These are phyloP conservation scores for Phymorhynchus buccinoides DNA, from an alignment of 1,140 invertebrate genomes.

Conservation along the genomic window DNA sequence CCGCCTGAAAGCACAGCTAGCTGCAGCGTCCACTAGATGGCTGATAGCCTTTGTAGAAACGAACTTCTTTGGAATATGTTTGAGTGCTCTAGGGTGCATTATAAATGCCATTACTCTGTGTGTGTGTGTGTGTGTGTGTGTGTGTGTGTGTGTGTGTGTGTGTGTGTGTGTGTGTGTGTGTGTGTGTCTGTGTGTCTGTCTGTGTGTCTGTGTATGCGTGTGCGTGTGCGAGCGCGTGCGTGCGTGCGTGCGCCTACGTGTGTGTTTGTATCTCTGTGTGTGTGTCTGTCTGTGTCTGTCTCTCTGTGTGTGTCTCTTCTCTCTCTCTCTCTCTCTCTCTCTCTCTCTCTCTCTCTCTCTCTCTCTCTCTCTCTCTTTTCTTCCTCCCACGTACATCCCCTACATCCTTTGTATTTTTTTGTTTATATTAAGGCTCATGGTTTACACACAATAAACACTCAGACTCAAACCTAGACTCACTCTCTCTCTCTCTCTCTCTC, in stretches of 20 bases:
- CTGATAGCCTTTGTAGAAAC: too few relatives aligned
- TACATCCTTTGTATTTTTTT: too few relatives aligned
- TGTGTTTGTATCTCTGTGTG: background rate
- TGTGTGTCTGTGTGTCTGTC: background rate
- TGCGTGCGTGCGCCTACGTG: background rate
- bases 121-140: background rate
- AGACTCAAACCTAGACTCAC: too few relatives aligned
- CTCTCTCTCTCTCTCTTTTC: background rate
- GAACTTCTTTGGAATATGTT: too few relatives aligned
- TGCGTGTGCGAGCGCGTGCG: background rate
- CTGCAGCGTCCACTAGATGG: too few relatives aligned
- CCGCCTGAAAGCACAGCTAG: too few relatives aligned
- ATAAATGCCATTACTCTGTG: background rate
- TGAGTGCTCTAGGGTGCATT: background rate
- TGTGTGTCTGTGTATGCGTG: background rate
- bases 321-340: conserved; percentile 12
- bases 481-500: too few relatives aligned
- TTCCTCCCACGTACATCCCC: background rate
- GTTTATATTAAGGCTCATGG: too few relatives aligned
- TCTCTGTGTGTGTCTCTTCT: background rate
- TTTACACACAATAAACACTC: too few relatives aligned
- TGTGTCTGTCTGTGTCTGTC: background rate
- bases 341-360: background rate
- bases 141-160: conserved; percentile 6
- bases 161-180: conserved; percentile 19